A percentile compares a stretch with the other conserved stretches of the same genome.
Conservation (phyloP, 2,797 vertebrate genomes). For the Lagodon rhomboides region DNA sequence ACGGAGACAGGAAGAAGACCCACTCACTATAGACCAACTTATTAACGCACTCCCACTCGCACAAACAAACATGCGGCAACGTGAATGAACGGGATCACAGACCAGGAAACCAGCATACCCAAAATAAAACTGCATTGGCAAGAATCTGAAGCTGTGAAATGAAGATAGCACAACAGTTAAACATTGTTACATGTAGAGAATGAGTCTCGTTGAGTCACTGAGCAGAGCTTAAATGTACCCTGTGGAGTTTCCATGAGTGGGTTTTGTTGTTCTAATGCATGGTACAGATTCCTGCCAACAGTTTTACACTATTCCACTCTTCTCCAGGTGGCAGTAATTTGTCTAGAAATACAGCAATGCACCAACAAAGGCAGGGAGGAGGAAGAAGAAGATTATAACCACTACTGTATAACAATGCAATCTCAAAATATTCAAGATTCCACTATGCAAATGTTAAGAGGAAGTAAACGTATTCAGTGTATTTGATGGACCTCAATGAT, state of each 20-base stretch:
- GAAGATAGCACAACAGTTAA: constrained; percentile 2
- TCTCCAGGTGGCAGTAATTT: neutral
- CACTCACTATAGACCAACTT: constrained; percentile 7
- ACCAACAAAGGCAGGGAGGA: neutral
- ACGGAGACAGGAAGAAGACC: neutral
- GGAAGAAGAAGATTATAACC: neutral
- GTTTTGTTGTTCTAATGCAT: neutral
- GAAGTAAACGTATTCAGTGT: neutral
- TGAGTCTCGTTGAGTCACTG: neutral
- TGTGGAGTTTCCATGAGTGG: neutral
- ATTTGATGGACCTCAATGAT: neutral
- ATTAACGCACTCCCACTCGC: constrained; percentile 17
- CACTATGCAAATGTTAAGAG: neutral
- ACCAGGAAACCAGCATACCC: neutral
- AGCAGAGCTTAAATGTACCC: neutral
- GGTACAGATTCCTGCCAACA: neutral
- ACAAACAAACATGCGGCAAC: neutral
- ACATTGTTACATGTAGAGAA: neutral
- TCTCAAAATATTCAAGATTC: neutral
- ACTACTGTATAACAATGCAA: neutral
- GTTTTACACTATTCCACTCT: neutral
- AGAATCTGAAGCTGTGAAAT: neutral
- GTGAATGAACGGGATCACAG: constrained; percentile 21
- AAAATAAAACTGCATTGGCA: neutral
- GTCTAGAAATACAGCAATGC: neutral